Evolutionary conservation across 2,888 invertebrate species (phyloP).

Genomic region (Phytoseiulus persimilis): DNA sequence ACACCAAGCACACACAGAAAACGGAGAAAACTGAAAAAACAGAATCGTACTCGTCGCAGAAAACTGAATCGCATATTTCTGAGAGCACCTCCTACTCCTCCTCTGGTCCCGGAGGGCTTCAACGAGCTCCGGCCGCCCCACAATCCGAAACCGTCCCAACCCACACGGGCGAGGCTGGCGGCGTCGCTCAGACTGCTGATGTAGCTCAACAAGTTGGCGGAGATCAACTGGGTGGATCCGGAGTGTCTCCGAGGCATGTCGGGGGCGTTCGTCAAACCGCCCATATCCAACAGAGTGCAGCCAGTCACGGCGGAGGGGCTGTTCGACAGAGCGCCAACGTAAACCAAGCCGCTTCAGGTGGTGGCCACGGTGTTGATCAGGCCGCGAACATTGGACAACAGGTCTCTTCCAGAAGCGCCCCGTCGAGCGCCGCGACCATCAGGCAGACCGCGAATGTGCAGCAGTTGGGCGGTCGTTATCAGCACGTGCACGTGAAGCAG

Average conservation of each 20-base stretch:
- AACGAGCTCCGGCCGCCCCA: not conserved
- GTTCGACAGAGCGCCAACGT: not conserved
- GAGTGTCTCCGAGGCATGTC: not conserved
- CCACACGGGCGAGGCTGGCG: not conserved
- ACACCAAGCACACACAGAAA: not conserved
- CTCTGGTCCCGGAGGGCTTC: not conserved
- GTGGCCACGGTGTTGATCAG: not conserved
- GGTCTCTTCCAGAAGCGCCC: not conserved
- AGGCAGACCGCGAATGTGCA: not conserved
- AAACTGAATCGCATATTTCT: not conserved
- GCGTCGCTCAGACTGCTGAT: not conserved
- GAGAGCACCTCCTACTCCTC: not conserved
- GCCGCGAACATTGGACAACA: not conserved
- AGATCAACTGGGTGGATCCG: not conserved
- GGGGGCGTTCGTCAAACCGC: not conserved
- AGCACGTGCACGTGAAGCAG: not conserved
- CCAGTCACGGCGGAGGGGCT: not conserved
- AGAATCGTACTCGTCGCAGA: not conserved
- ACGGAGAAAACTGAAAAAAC: not conserved
- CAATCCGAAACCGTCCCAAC: not conserved
- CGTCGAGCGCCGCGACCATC: not conserved
- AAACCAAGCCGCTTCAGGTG: not conserved
- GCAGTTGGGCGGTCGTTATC: not conserved
- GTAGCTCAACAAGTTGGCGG: not conserved
- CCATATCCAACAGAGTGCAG: not conserved